A percentile compares a stretch with the other conserved stretches of the same genome.
These are phyloP conservation scores for Arctia plantaginis DNA, from an alignment of 2,888 invertebrate species.

Conservation along the genomic window DNA sequence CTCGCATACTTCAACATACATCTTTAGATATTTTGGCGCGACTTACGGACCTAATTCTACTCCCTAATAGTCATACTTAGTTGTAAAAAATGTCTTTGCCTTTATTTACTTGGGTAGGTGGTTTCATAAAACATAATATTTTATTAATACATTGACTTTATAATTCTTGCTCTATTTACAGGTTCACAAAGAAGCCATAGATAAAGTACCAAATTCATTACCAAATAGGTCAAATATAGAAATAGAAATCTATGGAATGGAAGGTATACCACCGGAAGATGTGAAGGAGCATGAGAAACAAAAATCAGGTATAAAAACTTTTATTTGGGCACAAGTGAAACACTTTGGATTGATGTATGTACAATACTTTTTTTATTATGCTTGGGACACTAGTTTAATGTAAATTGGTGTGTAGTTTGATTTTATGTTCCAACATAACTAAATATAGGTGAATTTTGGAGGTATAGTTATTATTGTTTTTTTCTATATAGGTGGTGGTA, in stretches of 20 bases:
- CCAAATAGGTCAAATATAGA: constrained; percentile 99
- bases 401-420: constrained; percentile 76
- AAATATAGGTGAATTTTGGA: constrained; percentile 48
- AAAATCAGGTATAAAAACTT: constrained; percentile 87
- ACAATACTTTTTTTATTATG: constrained; percentile 69
- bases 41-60: constrained; percentile 64
- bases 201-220: constrained; percentile 99
- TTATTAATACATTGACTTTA: neutral
- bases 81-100: constrained; percentile 64
- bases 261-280: constrained; percentile 99
- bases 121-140: constrained; percentile 6
- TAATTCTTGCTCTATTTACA: constrained; percentile 69
- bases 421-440: constrained; percentile 49
- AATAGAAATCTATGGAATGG: constrained; percentile 99
- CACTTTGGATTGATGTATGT: constrained; percentile 79
- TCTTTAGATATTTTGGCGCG: constrained; percentile 79
- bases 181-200: constrained; percentile 99
- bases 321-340: constrained; percentile 61
- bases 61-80: constrained; percentile 63
- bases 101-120: constrained; percentile 58
- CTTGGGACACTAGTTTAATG: constrained; percentile 74
- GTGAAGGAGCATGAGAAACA: constrained; percentile 97
- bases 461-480: constrained; percentile 22
- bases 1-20: constrained; percentile 67
- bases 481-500: constrained; percentile 86